Base-by-base conservation (phyloP, 2,888 invertebrate species). In the Volucella zonaria region DNA sequence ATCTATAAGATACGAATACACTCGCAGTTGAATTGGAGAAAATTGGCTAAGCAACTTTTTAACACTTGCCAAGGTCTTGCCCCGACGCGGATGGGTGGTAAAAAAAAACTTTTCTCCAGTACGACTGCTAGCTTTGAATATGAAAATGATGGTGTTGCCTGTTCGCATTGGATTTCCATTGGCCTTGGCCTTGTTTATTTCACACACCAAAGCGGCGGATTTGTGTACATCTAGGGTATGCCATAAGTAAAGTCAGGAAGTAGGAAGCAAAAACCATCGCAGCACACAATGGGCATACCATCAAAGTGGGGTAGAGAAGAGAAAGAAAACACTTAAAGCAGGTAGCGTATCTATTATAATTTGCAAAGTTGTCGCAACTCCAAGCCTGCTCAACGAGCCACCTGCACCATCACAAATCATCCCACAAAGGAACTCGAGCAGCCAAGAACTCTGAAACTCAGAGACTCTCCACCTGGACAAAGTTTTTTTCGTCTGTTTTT, bases 331-430 rank as follows among this genome's bases (percentile, higher is more conserved):
- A 78, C 70, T 78, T 64, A 56, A 70, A 74, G 43, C 42, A 54
- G 51, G 71, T 71, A 23, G 1, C 18, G 18, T 23, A 64, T 71
- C 71, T 58, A 71, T 59, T 71, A 66, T 75, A 70, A 58, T 79
- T 83, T 66, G 62, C 66, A 67, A 75, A 75, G 75, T 79, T 80
- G 79, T 76, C 70, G 75, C 79, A 75, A 83, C 75, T 83, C 66
- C 59, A 75, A 52, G 61, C 75, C 70, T 56, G 45, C 49, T 66
- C 64, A 61, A 12, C 56, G 42, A 54, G 12, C 51, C 82, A 83
- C 74, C 74, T 83, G 70, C 66, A 66, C 56, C 58, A 59, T 52
- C 45, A 66, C 79, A 71, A 79, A 75, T 83, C 75, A 75, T 75
- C 59, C 51, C 49, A 52, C 58, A 45, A 58, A 70, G 49, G n/a